Base-by-base conservation (phyloP, 2,888 invertebrate genomes). In the Nipponacmea schrenckii region DNA sequence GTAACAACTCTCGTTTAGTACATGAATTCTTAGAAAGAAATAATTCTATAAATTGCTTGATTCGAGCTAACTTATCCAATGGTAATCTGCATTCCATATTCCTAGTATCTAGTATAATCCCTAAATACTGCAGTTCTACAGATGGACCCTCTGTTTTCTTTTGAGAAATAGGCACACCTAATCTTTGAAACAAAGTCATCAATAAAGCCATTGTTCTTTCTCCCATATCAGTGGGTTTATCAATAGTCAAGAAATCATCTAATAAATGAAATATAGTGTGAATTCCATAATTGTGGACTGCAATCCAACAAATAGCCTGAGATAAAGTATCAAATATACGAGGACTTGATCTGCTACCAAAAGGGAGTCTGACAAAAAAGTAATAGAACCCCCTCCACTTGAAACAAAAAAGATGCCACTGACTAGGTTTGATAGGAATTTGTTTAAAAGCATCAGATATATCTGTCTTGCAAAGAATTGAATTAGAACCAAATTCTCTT, bases 181-280 rank as follows among this genome's bases (percentile, higher is more conserved):
- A n/a, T n/a, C n/a, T n/a, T n/a, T n/a, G n/a, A n/a, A n/a, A n/a
- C n/a, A n/a, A n/a, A n/a, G n/a, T n/a, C 2, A 65, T 24, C 8
- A 74, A 45, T 1, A 50, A 39, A 12, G 64, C 56, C 71, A 69
- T 74, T n/a, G 67, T 74, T 20, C 69, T 17, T 7, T 39, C 15
- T 20, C 68, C 64, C 15, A 31, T 26, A n/a, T 64, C 17, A 15
- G 27, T 15, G 17, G 75, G 70, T 15, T 31, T 10, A 45, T 73
- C 70, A 10, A 70, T 39, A 1, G 73, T 73, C 17, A 65, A 45
- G 56, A 75, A 68, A 64, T 75, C 73, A 66, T 75, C 73, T 24
- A 68, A 67, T 10, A 70, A 56, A 50, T 68, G 72, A 2, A 73
- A 50, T 17, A 73, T 67, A 64, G 39, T n/a, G 20, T 46, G 8